Evolutionary conservation across 2,113 vertebrate species (phyloP).

Genomic region (Xenus cinereus): DNA sequence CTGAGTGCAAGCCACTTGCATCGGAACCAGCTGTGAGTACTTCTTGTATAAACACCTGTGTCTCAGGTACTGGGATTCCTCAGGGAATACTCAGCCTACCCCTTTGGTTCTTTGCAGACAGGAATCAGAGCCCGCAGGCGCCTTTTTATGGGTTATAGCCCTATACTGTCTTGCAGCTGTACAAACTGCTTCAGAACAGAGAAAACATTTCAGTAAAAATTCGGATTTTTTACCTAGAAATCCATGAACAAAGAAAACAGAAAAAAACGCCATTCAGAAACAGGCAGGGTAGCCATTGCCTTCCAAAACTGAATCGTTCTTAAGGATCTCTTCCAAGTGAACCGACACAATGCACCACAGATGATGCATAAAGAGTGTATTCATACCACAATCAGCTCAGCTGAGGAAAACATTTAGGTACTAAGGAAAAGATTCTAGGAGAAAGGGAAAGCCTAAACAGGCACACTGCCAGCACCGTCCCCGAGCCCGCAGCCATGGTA

Average conservation of each 20-base stretch:
- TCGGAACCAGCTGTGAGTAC: slow-evolving; percentile 17
- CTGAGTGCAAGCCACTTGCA: slow-evolving; percentile 23
- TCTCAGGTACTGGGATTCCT: background rate
- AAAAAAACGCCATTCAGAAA: background rate
- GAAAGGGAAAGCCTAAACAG: background rate
- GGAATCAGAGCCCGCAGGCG: background rate
- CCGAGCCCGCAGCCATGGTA: background rate
- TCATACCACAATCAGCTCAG: background rate
- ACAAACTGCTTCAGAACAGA: background rate
- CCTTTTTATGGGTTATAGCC: background rate
- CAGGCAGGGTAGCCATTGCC: background rate
- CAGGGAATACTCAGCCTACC: background rate
- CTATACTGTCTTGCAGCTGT: background rate
- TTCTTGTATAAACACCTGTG: background rate
- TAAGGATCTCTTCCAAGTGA: background rate
- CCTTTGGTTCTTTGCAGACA: background rate
- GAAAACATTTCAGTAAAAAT: background rate
- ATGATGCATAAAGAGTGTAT: background rate
- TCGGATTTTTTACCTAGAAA: background rate
- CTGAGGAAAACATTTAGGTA: background rate
- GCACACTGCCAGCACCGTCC: background rate
- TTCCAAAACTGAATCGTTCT: background rate
- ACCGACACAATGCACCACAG: background rate
- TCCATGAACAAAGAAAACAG: background rate
- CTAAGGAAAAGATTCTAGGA: background rate